Conservation (phyloP, 2,797 vertebrate genomes). For the Galago senegalensis region DNA sequence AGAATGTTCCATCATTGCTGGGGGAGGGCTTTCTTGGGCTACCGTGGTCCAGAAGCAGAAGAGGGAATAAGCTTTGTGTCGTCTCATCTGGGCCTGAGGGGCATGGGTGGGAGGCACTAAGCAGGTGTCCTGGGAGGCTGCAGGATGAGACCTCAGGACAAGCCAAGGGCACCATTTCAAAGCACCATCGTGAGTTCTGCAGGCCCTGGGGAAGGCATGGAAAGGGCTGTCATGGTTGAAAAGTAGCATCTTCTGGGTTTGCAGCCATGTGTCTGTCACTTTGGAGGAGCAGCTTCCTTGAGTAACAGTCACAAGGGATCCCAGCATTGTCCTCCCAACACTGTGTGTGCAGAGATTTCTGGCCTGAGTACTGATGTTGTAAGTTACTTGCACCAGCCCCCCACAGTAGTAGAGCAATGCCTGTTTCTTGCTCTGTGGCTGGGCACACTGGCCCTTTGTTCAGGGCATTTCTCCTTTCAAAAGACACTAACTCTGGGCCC, state of each 20-base stretch:
- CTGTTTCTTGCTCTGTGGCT: not conserved
- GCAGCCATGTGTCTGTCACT: not conserved
- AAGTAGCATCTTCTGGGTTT: not conserved
- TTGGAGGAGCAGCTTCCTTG: not conserved
- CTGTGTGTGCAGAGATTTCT: fast-evolving
- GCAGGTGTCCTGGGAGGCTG: fast-evolving
- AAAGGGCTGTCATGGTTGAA: not conserved
- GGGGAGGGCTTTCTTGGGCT: not conserved
- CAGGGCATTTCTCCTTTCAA: not conserved
- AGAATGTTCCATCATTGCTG: fast-evolving
- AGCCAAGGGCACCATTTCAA: not conserved
- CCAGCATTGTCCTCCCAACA: fast-evolving
- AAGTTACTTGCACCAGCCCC: fast-evolving
- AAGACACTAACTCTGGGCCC: slow-evolving; percentile 70
- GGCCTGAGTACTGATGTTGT: not conserved
- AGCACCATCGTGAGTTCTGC: fast-evolving
- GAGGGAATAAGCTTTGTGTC: fast-evolving
- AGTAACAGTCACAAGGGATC: not conserved
- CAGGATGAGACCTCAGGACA: not conserved
- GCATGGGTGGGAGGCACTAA: not conserved
- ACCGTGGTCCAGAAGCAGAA: not conserved
- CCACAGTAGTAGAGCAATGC: fast-evolving
- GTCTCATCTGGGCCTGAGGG: fast-evolving
- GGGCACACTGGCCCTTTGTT: fast-evolving
- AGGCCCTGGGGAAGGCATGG: not conserved